Base-by-base conservation (phyloP, 92 coral and sea anemone genomes). In the Plumapathes pennacea region DNA sequence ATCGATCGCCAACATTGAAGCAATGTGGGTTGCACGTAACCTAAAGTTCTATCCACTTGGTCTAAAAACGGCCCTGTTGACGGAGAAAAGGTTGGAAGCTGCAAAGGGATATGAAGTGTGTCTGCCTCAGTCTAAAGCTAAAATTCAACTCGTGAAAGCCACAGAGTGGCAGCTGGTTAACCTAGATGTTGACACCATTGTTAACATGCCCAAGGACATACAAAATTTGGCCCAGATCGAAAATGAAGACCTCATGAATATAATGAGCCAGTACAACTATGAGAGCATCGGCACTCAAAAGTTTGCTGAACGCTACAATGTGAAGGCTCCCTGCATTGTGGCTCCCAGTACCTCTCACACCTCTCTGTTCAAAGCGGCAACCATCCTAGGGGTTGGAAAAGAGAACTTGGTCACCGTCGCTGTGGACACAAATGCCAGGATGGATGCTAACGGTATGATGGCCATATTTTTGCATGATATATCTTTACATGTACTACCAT, bases 1-100 rank as follows among this genome's bases (percentile, higher is more conserved):
- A 5, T 70, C 86, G 18, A 60, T 90, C 19, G 97, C 97, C n/a
- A 90, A 89, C 72, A 84, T 89, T 44, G 97, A 89, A 62, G 88
- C 92, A 40, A 62, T 89, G 41, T 89, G 97, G 97, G 88, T 89
- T 26, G 88, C 77, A 37, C 54, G 97, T 21, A 90, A 90, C 51
- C 67, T 90, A n/a, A 90, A 82, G 79, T 90, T 60, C 79, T 81
- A 80, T 43, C 78, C 97, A 32, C 81, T 85, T 17, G 89, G 89
- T 36, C 53, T 90, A 1, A 79, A 85, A 58, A 86, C 82, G 32
- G 87, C 97, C 37, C 55, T 90, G 56, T 25, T 21, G 44, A 74
- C 38, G 21, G 97, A 81, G 15, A 58, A 66, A 1, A 59, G 10
- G 8, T 76, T 90, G 11, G 58, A 63, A 1, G 72, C 37, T 0